Conservation (phyloP, 2,113 vertebrate genomes). For the Rhinoderma darwinii region DNA sequence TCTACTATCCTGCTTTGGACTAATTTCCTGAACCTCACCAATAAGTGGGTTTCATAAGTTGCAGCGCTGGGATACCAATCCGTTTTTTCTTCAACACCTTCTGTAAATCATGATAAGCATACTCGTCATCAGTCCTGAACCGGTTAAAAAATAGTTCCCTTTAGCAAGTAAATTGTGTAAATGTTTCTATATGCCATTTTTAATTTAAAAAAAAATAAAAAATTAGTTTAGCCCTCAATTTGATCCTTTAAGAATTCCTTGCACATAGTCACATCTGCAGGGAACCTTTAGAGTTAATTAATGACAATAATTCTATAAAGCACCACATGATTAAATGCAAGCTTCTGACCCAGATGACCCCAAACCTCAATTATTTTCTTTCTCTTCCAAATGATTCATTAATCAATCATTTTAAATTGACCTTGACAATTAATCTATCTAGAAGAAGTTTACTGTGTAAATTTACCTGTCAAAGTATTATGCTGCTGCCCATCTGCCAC, state of each 20-base stretch:
- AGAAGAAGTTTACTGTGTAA: constrained; percentile 73
- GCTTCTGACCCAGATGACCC: constrained; percentile 67
- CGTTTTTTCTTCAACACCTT: too few species aligned
- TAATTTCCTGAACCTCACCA: too few species aligned
- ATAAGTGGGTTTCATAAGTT: too few species aligned
- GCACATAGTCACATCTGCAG: not conserved
- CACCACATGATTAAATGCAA: constrained; percentile 83
- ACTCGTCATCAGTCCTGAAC: too few species aligned
- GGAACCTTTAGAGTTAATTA: not conserved
- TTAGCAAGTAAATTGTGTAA: not conserved
- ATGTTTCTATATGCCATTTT: not conserved
- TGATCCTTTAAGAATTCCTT: not conserved
- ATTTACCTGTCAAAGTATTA: constrained; percentile 73
- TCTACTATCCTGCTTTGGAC: too few species aligned
- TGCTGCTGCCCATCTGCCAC: constrained; percentile 68
- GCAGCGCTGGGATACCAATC: too few species aligned
- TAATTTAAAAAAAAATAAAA: too few species aligned
- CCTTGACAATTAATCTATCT: constrained; percentile 78
- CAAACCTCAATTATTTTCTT: constrained; percentile 67
- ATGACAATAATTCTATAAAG: constrained; percentile 69
- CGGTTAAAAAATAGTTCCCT: not conserved
- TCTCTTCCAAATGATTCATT: constrained; percentile 76
- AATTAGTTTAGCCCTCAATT: not conserved
- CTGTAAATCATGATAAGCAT: too few species aligned
- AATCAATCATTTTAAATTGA: constrained; percentile 83